These are phyloP conservation scores for Dromiciops gliroides DNA, from an alignment of 2,113 vertebrate species.

Conservation along the genomic window DNA sequence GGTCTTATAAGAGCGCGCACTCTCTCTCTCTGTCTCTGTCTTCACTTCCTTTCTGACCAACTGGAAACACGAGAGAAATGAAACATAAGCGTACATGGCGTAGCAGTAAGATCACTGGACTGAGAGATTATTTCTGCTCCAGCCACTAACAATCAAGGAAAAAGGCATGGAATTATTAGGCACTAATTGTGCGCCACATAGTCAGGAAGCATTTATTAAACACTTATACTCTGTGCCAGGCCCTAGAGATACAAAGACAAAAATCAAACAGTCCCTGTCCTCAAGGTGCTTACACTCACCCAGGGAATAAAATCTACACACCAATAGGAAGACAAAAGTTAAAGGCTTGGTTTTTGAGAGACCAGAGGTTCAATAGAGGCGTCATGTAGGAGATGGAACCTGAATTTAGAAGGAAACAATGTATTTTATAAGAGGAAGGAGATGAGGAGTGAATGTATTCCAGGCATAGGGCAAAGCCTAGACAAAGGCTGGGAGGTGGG, in stretches of 20 bases:
- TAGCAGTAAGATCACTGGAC: background rate
- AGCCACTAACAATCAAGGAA: background rate
- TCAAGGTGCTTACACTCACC: background rate
- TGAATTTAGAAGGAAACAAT: background rate
- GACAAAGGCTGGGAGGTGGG: background rate
- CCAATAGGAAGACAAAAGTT: background rate
- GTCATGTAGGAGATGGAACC: background rate
- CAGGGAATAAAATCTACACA: background rate
- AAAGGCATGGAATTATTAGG: background rate
- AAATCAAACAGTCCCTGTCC: background rate
- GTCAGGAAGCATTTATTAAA: background rate
- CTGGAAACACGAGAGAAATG: background rate
- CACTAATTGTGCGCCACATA: too few species aligned
- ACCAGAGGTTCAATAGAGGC: background rate
- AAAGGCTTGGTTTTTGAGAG: background rate
- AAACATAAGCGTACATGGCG: accelerated
- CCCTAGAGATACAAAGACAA: background rate
- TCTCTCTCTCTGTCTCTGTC: background rate
- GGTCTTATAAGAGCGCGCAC: background rate
- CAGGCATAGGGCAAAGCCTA: background rate
- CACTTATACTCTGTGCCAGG: background rate
- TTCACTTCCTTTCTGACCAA: background rate
- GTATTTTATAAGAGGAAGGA: background rate
- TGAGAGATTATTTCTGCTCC: background rate
- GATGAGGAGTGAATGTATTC: background rate